Base-by-base conservation (phyloP, 2,888 invertebrate genomes). In the Xestoiulus laeticollis region DNA sequence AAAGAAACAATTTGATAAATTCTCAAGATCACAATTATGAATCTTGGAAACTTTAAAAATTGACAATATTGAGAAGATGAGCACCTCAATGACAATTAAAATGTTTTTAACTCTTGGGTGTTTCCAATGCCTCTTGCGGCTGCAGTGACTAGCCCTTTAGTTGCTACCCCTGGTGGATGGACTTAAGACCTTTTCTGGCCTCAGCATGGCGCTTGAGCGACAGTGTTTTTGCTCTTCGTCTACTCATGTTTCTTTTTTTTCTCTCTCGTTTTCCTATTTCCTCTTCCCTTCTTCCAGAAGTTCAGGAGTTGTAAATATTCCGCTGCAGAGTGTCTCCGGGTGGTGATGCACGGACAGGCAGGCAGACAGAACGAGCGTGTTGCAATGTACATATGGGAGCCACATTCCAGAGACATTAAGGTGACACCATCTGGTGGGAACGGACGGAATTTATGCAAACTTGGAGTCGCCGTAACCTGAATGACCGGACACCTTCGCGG, bases 261-360 rank as follows among this genome's bases (percentile, higher is more conserved):
- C 59, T 59, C 59, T 59, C 59, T 59, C 59, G 59, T 59, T 59
- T n/a, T 59, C 59, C 59, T n/a, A 6, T 59, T 22, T 59, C 59
- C 59, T 59, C n/a, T 59, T 59, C 59, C 59, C 59, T 59, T 59
- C 59, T 59, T 19, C 59, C 19, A 59, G 59, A 59, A 59, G 59
- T 59, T 59, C 59, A 59, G n/a, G 59, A 59, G 59, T 59, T 59
- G 59, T 59, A 59, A 59, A 59, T 59, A 59, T 59, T 59, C 59
- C 59, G n/a, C 59, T 59, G 59, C 59, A 59, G 19, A 59, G 59
- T 59, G 59, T n/a, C 59, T 59, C 59, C 59, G 8, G 22, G 22
- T 59, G 59, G 59, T 59, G 59, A 59, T 59, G 59, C 59, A 59
- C 59, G 59, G 59, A 59, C 59, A 59, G 59, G 59, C 59, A 59